phyloP scores from a whole-genome alignment of 1,140 invertebrate genomes.

The Drosophila obscura region DNA sequence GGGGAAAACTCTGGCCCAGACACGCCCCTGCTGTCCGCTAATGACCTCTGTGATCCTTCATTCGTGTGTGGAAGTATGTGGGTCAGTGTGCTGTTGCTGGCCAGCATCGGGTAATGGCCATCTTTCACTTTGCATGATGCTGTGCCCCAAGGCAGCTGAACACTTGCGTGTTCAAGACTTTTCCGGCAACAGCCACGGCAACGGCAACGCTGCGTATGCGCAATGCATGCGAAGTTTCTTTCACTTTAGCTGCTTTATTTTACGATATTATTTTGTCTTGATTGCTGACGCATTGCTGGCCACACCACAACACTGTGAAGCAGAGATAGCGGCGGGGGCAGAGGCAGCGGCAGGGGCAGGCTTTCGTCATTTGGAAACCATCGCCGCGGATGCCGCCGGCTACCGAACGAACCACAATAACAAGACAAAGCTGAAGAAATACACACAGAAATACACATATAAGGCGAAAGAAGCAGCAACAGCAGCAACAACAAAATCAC shows the following conservation, averaged over 20 bases:
- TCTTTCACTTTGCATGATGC: slow-evolving; percentile 49
- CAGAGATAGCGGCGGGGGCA: slow-evolving; percentile 4
- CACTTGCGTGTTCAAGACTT: slow-evolving; percentile 55
- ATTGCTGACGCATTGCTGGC: slow-evolving; percentile 41
- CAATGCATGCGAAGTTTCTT: slow-evolving; percentile 61
- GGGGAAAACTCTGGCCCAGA: slow-evolving; percentile 10
- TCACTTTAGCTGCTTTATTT: slow-evolving; percentile 36
- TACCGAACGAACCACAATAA: slow-evolving; percentile 42
- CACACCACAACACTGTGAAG: not conserved
- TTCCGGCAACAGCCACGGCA: slow-evolving; percentile 42
- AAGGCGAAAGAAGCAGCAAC: slow-evolving; percentile 45
- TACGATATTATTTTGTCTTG: slow-evolving; percentile 26
- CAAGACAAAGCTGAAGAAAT: slow-evolving; percentile 57
- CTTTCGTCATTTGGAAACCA: slow-evolving; percentile 72
- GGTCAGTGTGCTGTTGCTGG: slow-evolving; percentile 60
- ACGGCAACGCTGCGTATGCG: slow-evolving; percentile 65
- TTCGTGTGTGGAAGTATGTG: slow-evolving; percentile 38
- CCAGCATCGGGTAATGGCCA: slow-evolving; percentile 39
- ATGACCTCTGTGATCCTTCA: slow-evolving; percentile 16
- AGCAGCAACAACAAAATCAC: slow-evolving; percentile 64
- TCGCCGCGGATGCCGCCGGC: slow-evolving; percentile 48
- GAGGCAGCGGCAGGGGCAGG: slow-evolving; percentile 29
- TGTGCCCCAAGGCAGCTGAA: not conserved
- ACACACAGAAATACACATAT: slow-evolving; percentile 45
- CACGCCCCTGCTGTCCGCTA: not conserved